Evolutionary conservation across 92 coral and sea anemone species (phyloP), one percentile per base, ranked within the genome.

Genomic region (Actinostola sp.): DNA sequence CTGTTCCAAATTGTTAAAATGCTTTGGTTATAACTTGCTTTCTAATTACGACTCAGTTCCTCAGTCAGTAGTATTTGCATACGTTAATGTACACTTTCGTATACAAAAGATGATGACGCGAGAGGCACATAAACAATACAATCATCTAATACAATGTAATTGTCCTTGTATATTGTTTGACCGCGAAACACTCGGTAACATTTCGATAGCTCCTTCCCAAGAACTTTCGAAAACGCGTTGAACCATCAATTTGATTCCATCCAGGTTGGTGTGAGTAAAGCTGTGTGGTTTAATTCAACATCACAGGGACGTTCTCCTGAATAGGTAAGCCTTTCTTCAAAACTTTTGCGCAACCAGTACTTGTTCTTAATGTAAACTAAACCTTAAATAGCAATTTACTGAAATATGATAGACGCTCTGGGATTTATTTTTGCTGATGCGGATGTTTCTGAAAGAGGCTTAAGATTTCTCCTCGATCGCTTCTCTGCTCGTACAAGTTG

Each of bases 81-180:
- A 82, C 73, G 87, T 82, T 86, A 86, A 70, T 86, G 95, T 86
- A 81, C 89, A 89, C 80, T 79, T 20, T 82, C 69, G 78, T 82
- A 77, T 84, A 81, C 90, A 89, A 89, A 78, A 73, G 91, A 72
- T 61, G 83, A 73, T 89, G 95, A 89, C 95, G 95, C 91, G 76
- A 82, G 91, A 55, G 83, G 66, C 66, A 57, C 75, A 36, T 67
- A 63, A 83, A 89, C 95, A 89, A 89, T 89, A 91, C 84, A 67
- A 89, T 89, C 90, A 74, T 63, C 87, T 74, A 82, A 82, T 82
- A 89, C 91, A 89, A 89, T 86, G 91, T 86, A 86, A 89, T 89
- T 89, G 95, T 85, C 79, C 82, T 6, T 59, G 88, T 78, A 77
- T 81, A 81, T 89, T 85, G 91, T 82, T 71, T 67, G 81, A 72